Conservation (phyloP, 2,888 invertebrate genomes). For the Caenorhabditis becei region DNA sequence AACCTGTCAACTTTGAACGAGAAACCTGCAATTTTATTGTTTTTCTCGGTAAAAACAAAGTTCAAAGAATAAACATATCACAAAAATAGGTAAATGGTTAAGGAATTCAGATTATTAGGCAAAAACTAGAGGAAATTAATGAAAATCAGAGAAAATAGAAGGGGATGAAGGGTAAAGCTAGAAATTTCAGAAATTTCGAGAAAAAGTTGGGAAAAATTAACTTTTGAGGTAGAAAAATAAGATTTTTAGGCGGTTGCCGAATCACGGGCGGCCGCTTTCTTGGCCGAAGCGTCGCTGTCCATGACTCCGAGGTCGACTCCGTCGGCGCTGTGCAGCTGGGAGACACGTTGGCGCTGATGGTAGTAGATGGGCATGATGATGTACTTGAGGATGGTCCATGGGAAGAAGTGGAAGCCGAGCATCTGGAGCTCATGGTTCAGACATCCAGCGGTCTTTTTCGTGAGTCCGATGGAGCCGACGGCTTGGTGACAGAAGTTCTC, state of each 20-base stretch:
- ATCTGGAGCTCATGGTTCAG: conserved; percentile 80
- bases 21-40: neutral
- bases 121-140: neutral
- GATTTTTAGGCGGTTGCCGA: conserved; percentile 38
- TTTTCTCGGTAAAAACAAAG: neutral
- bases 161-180: neutral
- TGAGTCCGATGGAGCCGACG: conserved; percentile 75
- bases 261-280: conserved; percentile 26
- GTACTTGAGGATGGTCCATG: conserved; percentile 79
- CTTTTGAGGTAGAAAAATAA: neutral
- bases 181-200: neutral
- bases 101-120: no score
- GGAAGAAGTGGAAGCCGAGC: conserved; percentile 77
- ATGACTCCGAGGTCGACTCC: conserved; percentile 9
- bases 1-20: neutral
- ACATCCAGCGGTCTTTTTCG: conserved; percentile 77
- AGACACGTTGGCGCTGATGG: conserved; percentile 74
- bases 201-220: neutral
- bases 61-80: neutral
- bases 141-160: neutral
- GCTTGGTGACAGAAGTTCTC: conserved; percentile 78
- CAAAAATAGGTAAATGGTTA: neutral
- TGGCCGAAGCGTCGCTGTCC: neutral
- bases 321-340: conserved; percentile 45
- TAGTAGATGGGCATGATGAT: conserved; percentile 80